These are phyloP conservation scores for Entelurus aequoreus DNA, from an alignment of 2,113 vertebrate genomes.

Conservation along the genomic window DNA sequence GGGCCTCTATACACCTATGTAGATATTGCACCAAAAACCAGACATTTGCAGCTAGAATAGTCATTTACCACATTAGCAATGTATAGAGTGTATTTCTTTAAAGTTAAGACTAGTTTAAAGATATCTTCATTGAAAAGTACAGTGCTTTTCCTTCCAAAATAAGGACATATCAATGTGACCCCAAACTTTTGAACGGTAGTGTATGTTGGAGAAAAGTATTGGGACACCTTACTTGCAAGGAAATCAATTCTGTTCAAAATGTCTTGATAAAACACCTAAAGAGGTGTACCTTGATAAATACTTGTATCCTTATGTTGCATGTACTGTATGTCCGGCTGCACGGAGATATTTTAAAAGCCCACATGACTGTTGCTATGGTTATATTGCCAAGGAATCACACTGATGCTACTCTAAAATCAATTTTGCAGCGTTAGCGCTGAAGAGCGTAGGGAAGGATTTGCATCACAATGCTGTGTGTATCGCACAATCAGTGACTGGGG, in stretches of 20 bases:
- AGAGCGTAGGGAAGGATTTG: conserved; percentile 31
- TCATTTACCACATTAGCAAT: too few species aligned
- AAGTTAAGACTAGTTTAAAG: too few species aligned
- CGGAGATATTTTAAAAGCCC: conserved; percentile 47
- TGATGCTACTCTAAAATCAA: conserved; percentile 55
- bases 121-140: too few species aligned
- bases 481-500: conserved; percentile 50
- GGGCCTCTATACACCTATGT: too few species aligned
- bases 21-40: too few species aligned
- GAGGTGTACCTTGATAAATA: not conserved
- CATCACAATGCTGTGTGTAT: conserved; percentile 39
- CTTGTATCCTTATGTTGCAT: conserved; percentile 15
- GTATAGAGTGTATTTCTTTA: too few species aligned
- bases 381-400: conserved; percentile 50
- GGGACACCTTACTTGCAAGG: not conserved
- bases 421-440: conserved; percentile 54
- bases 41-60: too few species aligned
- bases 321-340: conserved; percentile 25
- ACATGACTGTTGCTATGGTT: conserved; percentile 73
- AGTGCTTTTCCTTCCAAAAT: too few species aligned
- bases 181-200: too few species aligned
- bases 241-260: not conserved
- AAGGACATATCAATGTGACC: too few species aligned
- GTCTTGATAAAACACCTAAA: too few species aligned
- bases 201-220: not conserved